phyloP scores from a whole-genome alignment of 2,113 vertebrate species.

The Esox niger region DNA sequence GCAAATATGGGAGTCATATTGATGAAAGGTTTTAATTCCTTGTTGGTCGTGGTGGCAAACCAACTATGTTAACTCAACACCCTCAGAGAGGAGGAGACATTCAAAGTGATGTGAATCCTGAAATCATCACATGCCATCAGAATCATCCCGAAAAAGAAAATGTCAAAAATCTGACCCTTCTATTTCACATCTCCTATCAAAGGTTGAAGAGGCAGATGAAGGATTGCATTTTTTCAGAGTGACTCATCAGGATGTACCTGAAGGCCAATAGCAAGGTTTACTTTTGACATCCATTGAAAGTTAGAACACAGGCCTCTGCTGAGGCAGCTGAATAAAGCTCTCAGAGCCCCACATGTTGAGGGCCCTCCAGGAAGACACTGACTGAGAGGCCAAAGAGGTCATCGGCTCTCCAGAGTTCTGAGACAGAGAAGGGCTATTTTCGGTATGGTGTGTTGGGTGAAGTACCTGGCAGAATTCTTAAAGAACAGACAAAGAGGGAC shows the following conservation, averaged over 20 bases:
- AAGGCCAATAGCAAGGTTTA: too few relatives aligned
- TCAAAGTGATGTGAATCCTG: too few relatives aligned
- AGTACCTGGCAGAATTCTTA: not conserved
- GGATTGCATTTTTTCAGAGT: not conserved
- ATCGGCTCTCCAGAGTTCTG: not conserved
- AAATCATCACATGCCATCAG: too few relatives aligned
- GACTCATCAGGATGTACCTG: not conserved
- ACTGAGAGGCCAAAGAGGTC: not conserved
- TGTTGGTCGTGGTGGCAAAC: not conserved
- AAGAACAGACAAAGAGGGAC: not conserved
- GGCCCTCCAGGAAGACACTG: not conserved
- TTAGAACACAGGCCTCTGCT: not conserved
- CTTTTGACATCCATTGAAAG: not conserved
- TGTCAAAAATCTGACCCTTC: not conserved
- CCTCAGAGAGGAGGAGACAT: not conserved
- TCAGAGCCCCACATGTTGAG: not conserved
- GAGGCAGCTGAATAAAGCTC: not conserved
- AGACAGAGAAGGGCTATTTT: not conserved
- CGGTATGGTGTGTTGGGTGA: not conserved
- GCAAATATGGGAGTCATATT: conserved; percentile 12
- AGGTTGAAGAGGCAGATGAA: not conserved
- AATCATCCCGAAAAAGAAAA: not conserved
- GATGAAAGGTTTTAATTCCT: conserved; percentile 15
- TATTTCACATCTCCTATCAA: not conserved
- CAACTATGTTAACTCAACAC: conserved; percentile 5